Conservation (phyloP, 2,797 vertebrate species). For the Pogonophryne albipinna region DNA sequence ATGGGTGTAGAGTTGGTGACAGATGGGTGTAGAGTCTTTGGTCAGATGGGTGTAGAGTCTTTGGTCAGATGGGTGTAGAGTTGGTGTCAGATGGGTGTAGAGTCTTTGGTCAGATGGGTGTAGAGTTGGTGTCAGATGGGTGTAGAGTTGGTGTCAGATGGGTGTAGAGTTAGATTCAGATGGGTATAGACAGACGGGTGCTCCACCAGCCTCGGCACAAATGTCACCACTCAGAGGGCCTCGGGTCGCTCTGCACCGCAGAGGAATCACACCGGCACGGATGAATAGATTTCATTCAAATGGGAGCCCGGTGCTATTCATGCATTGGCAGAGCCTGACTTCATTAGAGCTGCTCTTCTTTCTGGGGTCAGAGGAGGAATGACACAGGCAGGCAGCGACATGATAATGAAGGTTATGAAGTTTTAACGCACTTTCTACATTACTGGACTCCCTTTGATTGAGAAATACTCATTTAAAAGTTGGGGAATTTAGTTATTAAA, state of each 20-base stretch:
- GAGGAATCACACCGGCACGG: conserved; percentile 73
- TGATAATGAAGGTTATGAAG: conserved; percentile 63
- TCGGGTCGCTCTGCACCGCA: conserved; percentile 49
- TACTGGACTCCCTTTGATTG: conserved; percentile 31
- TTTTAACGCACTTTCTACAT: conserved; percentile 63
- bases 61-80: too few relatives aligned
- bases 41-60: too few relatives aligned
- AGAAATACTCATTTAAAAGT: conserved; percentile 42
- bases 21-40: too few relatives aligned
- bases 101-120: too few relatives aligned
- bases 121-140: too few relatives aligned
- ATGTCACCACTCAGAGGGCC: conserved; percentile 73
- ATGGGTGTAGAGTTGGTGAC: too few relatives aligned
- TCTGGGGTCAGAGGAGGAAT: conserved; percentile 56
- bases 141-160: too few relatives aligned
- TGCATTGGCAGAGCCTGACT: conserved; percentile 63
- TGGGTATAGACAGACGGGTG: conserved; percentile 54
- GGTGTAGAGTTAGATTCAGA: too few relatives aligned
- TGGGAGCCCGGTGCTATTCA: conserved; percentile 64
- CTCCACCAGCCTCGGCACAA: conserved; percentile 68
- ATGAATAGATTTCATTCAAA: conserved; percentile 77
- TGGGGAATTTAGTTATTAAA: conserved; percentile 20
- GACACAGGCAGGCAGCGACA: conserved; percentile 46
- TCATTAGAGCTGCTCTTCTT: conserved; percentile 70
- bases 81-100: too few relatives aligned